Evolutionary conservation across 1,140 invertebrate species (phyloP).

Genomic region (Thaumatotibia leucotreta): DNA sequence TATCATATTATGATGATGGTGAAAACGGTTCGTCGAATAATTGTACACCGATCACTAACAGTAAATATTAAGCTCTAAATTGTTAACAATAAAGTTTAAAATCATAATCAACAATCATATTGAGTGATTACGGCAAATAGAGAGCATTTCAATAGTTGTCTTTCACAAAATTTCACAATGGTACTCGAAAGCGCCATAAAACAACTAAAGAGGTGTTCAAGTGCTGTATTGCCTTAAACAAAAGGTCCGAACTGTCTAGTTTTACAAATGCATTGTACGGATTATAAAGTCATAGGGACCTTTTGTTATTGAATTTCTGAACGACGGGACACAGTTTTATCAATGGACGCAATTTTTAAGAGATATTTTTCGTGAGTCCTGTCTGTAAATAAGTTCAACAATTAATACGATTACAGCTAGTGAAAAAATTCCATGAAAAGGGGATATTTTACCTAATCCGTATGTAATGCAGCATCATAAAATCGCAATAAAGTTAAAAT

Average conservation of each 20-base stretch:
- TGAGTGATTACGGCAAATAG: background rate
- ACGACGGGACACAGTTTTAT: background rate
- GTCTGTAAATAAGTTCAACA: too few species aligned
- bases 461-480: too few species aligned
- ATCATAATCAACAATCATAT: background rate
- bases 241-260: background rate
- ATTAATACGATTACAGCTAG: too few species aligned
- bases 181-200: slow-evolving; percentile 4
- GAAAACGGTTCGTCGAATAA: background rate
- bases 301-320: background rate
- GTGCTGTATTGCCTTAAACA: background rate
- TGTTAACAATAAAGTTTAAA: too few species aligned
- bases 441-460: too few species aligned
- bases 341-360: background rate
- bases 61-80: background rate
- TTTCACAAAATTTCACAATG: slow-evolving; percentile 6
- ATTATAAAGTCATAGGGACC: background rate
- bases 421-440: too few species aligned
- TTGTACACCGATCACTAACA: background rate
- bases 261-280: background rate
- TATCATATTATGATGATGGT: too few species aligned
- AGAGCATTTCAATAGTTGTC: background rate
- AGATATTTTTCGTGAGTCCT: too few species aligned
- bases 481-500: too few species aligned
- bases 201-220: slow-evolving; percentile 6